Percentiles rank a stretch among this genome's conserved stretches.
Evolutionary conservation across 2,888 invertebrate genomes (phyloP).

Genomic region (Anoncus sp.): DNA sequence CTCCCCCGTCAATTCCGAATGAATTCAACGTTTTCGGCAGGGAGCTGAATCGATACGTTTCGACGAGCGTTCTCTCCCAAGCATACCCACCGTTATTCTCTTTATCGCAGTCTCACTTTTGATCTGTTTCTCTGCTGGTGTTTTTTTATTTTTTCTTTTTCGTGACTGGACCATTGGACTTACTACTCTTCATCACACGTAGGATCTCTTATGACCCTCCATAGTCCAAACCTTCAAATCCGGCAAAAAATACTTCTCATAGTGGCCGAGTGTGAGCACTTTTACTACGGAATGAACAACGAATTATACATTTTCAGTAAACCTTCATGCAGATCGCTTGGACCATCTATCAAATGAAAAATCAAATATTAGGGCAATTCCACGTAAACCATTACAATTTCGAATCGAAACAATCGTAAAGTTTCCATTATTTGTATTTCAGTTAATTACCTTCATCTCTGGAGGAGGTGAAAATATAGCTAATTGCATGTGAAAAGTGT

Average conservation of each 20-base stretch:
- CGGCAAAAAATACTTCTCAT: constrained; percentile 7
- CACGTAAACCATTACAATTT: too few species aligned
- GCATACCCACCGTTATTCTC: constrained; percentile 62
- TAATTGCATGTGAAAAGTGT: too few species aligned
- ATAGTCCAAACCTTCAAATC: constrained; percentile 39
- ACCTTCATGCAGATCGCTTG: too few species aligned
- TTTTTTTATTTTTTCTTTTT: constrained; percentile 24
- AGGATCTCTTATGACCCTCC: constrained; percentile 56
- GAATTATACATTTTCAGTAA: not conserved
- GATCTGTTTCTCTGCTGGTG: constrained; percentile 34
- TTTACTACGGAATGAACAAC: constrained; percentile 9
- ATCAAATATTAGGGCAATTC: too few species aligned
- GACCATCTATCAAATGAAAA: not conserved
- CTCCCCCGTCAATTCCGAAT: constrained; percentile 83
- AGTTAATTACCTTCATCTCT: too few species aligned
- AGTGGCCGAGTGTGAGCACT: constrained; percentile 6
- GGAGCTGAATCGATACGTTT: constrained; percentile 79
- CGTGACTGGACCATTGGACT: constrained; percentile 35
- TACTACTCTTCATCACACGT: constrained; percentile 47
- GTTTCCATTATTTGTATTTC: not conserved
- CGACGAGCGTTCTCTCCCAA: constrained; percentile 70
- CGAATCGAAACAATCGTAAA: too few species aligned
- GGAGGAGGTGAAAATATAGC: too few species aligned
- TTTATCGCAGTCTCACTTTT: constrained; percentile 51
- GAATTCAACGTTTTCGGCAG: constrained; percentile 83